Evolutionary conservation across 2,797 vertebrate genomes (phyloP).

Genomic region (Hyperoplus immaculatus): DNA sequence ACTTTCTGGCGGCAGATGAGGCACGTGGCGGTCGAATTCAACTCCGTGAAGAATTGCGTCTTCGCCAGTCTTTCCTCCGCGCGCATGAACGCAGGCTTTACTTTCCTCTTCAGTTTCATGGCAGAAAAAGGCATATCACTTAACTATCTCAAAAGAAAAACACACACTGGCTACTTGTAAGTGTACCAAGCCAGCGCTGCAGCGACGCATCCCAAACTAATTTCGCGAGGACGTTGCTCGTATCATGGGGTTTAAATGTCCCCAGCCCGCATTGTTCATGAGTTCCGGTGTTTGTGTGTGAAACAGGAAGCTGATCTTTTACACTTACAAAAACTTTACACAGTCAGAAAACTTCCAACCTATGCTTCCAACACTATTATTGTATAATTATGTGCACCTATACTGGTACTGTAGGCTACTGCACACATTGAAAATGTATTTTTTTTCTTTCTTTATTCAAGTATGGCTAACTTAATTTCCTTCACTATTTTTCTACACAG

Average conservation of each 20-base stretch:
- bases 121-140: not conserved
- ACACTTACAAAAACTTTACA: not conserved
- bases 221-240: not conserved
- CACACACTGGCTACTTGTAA: not conserved
- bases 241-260: not conserved
- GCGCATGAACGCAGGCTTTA: not conserved
- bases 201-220: not conserved
- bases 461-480: not conserved
- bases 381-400: not conserved
- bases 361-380: not conserved
- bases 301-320: not conserved
- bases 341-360: not conserved
- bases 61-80: not conserved
- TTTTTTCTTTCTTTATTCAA: not conserved
- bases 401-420: not conserved
- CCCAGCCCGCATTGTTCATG: not conserved
- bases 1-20: slow-evolving; percentile 30
- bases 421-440: not conserved
- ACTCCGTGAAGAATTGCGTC: slow-evolving; percentile 16
- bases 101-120: not conserved
- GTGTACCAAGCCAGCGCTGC: not conserved
- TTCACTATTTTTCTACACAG: not conserved
- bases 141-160: not conserved
- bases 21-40: slow-evolving; percentile 14
- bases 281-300: not conserved